Evolutionary conservation across 2,888 invertebrate genomes (phyloP).

Genomic region (Limnephilus rhombicus): DNA sequence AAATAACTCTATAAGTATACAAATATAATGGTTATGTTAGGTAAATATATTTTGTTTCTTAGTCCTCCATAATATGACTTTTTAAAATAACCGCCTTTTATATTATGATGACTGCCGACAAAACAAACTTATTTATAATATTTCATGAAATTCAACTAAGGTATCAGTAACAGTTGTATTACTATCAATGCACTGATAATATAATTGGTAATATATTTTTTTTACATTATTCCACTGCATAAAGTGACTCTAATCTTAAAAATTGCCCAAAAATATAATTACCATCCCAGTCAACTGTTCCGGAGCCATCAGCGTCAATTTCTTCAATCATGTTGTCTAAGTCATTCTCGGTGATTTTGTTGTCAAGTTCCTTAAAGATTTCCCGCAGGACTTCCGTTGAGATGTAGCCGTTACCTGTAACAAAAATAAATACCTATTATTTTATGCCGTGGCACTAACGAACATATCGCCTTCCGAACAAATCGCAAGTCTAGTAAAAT

Average conservation of each 20-base stretch:
- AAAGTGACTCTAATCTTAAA: neutral
- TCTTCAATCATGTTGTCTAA: slow-evolving; percentile 91
- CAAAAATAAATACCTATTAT: neutral
- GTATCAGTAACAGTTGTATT: too few species aligned
- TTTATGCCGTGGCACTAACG: neutral
- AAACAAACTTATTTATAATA: too few species aligned
- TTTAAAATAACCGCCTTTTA: too few species aligned
- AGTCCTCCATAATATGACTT: too few species aligned
- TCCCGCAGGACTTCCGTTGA: slow-evolving; percentile 92
- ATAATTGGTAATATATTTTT: neutral
- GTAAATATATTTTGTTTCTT: too few species aligned
- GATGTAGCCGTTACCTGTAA: slow-evolving; percentile 90
- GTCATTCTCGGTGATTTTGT: slow-evolving; percentile 91
- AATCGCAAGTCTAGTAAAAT: neutral
- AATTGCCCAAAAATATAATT: slow-evolving; percentile 64
- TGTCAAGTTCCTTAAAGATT: slow-evolving; percentile 94
- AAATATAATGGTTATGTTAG: too few species aligned
- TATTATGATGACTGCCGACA: too few species aligned
- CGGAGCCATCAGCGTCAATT: slow-evolving; percentile 89
- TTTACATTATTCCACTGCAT: neutral
- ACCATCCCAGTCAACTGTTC: slow-evolving; percentile 99
- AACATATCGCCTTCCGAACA: neutral
- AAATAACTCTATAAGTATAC: too few species aligned
- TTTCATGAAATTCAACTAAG: too few species aligned
- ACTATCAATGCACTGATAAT: too few species aligned